These are phyloP conservation scores for Philopotamus ludificatus DNA, from an alignment of 1,140 invertebrate species.

Conservation along the genomic window DNA sequence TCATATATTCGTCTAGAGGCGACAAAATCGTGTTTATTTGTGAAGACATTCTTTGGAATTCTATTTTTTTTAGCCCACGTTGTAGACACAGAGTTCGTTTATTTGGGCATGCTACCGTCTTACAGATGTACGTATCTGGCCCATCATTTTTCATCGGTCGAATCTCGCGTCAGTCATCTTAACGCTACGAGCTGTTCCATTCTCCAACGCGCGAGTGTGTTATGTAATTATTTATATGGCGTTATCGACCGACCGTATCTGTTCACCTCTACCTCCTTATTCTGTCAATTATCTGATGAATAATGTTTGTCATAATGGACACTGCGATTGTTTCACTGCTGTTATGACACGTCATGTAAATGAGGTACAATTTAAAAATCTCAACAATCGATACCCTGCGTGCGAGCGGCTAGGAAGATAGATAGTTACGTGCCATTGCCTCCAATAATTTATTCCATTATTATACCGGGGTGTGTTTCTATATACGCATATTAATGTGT, in stretches of 20 bases:
- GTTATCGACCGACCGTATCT: background rate
- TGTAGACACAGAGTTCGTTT: no score
- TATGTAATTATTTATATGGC: constrained; percentile 32
- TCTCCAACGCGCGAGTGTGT: constrained; percentile 12
- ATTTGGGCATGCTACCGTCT: background rate
- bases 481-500: no score
- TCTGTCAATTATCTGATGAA: constrained; percentile 34
- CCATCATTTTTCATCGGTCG: constrained; percentile 33
- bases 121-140: background rate
- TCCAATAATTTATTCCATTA: no score
- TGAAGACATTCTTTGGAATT: no score
- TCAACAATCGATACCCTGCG: background rate
- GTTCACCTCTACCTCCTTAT: background rate
- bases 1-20: no score
- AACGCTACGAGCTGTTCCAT: constrained; percentile 8
- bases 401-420: no score
- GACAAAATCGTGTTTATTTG: no score
- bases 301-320: constrained; percentile 23
- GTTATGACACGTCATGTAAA: constrained; percentile 2
- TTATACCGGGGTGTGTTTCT: no score
- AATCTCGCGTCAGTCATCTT: constrained; percentile 36
- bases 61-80: no score
- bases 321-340: constrained; percentile 2
- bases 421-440: no score
- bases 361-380: background rate